Conservation (phyloP, 2,888 invertebrate species). For the Papilio protenor region DNA sequence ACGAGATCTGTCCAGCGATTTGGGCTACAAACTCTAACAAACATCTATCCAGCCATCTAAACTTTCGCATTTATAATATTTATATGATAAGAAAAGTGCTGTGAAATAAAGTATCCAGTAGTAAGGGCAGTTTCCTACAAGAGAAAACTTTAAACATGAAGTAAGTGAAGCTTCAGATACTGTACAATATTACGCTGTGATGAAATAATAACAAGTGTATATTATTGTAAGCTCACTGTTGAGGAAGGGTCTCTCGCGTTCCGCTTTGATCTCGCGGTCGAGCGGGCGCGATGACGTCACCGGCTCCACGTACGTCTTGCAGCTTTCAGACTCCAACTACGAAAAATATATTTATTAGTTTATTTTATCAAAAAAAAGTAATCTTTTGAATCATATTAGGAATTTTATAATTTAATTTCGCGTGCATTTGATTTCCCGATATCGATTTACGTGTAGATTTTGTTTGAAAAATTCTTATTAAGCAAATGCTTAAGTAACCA, state of each 20-base stretch:
- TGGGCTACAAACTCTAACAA: too few species aligned
- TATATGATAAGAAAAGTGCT: too few species aligned
- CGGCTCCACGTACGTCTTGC: slow-evolving; percentile 71
- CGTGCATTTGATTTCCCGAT: neutral
- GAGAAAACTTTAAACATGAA: too few species aligned
- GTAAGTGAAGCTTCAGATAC: too few species aligned
- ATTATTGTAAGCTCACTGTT: slow-evolving; percentile 62
- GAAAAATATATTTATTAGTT: slow-evolving; percentile 15
- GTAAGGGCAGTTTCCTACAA: too few species aligned
- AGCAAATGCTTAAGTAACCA: neutral
- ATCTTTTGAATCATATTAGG: neutral
- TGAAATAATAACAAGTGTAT: slow-evolving; percentile 1
- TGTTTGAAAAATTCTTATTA: neutral
- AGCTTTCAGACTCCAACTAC: slow-evolving; percentile 73
- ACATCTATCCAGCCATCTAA: too few species aligned
- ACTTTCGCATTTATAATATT: too few species aligned
- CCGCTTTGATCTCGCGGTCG: slow-evolving; percentile 58
- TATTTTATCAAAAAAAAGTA: too few species aligned
- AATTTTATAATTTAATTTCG: neutral
- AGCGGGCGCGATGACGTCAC: slow-evolving; percentile 53
- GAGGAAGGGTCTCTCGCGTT: slow-evolving; percentile 72
- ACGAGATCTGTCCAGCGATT: too few species aligned
- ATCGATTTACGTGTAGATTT: neutral
- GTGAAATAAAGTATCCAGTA: slow-evolving; percentile 40
- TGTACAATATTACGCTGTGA: neutral